phyloP scores from a whole-genome alignment of 2,888 invertebrate species.

The Tenthredo amoena region DNA sequence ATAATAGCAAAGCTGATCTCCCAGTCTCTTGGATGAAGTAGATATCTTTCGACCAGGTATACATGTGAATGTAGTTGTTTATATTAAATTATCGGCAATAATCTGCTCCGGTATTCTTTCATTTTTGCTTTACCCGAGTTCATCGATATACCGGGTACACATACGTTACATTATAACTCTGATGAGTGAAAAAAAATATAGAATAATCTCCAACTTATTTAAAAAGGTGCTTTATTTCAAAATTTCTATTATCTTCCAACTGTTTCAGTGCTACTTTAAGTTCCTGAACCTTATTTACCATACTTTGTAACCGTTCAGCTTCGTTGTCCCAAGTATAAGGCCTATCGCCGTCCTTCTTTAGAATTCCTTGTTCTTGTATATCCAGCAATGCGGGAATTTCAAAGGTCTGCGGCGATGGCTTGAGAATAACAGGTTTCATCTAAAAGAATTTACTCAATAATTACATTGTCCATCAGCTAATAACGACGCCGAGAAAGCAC shows the following conservation, averaged over 20 bases:
- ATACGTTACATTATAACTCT: too few species aligned
- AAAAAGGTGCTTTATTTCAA: slow-evolving; percentile 5
- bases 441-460: slow-evolving; percentile 55
- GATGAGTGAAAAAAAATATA: background rate
- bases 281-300: slow-evolving; percentile 64
- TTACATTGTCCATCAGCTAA: background rate
- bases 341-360: background rate
- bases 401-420: slow-evolving; percentile 44
- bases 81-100: background rate
- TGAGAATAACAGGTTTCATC: slow-evolving; percentile 58
- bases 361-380: slow-evolving; percentile 54
- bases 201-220: background rate
- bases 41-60: background rate
- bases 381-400: slow-evolving; percentile 56
- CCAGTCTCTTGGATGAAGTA: background rate
- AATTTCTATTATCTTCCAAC: slow-evolving; percentile 62
- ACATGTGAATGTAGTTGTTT: background rate
- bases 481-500: background rate
- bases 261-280: slow-evolving; percentile 64
- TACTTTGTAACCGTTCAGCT: slow-evolving; percentile 56
- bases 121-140: background rate
- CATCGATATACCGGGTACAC: too few species aligned
- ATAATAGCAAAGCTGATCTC: background rate
- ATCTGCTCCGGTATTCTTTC: background rate
- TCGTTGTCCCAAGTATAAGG: background rate